These are phyloP conservation scores for Ichneumoninae sp. DNA, from an alignment of 2,888 invertebrate genomes.

Conservation along the genomic window DNA sequence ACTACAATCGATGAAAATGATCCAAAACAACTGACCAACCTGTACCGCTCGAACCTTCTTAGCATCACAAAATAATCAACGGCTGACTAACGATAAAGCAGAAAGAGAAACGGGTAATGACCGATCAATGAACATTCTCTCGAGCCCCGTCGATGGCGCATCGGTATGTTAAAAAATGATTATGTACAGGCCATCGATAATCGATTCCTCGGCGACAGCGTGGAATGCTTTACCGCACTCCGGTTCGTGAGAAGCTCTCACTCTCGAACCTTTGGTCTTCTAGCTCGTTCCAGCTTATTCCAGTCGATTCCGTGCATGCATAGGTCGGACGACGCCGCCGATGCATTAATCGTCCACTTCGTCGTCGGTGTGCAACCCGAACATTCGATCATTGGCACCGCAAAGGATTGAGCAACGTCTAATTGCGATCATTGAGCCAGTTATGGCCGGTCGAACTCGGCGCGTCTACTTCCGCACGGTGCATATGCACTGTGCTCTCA, in stretches of 20 bases:
- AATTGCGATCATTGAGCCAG: slow-evolving; percentile 70
- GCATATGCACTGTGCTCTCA: slow-evolving; percentile 57
- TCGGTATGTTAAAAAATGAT: background rate
- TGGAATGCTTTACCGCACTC: slow-evolving; percentile 12
- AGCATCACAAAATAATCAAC: background rate
- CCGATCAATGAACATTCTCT: slow-evolving; percentile 1
- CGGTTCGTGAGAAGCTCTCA: slow-evolving; percentile 7
- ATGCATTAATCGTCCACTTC: background rate
- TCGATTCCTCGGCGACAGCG: slow-evolving; percentile 22
- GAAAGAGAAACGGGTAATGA: background rate
- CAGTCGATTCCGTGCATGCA: background rate
- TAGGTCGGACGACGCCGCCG: background rate
- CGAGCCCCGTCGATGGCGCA: background rate
- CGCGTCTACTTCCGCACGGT: background rate
- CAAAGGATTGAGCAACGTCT: slow-evolving; percentile 71
- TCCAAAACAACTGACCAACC: background rate
- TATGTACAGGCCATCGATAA: slow-evolving; percentile 21
- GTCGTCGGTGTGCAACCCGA: background rate
- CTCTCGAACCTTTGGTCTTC: background rate
- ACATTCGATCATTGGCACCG: slow-evolving; percentile 66
- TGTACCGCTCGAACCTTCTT: background rate
- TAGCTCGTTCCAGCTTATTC: background rate
- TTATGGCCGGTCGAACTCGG: background rate
- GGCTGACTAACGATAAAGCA: background rate
- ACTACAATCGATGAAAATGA: no score